Conservation (phyloP, 2,888 invertebrate genomes). For the Mamestra brassicae region DNA sequence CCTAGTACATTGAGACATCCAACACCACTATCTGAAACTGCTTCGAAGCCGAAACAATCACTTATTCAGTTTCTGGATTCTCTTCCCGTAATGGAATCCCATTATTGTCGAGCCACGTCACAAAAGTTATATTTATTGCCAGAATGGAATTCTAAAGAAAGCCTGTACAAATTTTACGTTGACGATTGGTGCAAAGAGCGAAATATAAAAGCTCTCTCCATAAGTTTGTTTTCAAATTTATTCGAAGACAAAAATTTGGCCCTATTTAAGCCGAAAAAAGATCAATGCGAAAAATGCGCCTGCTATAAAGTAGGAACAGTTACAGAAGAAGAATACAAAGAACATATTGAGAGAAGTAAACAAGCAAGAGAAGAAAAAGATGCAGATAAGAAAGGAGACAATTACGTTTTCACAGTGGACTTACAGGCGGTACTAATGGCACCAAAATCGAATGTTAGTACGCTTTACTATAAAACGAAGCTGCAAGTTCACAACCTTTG, state of each 20-base stretch:
- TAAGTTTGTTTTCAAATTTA: constrained; percentile 10
- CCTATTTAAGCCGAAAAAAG: constrained; percentile 26
- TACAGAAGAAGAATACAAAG: no score
- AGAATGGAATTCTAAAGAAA: constrained; percentile 13
- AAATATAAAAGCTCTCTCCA: constrained; percentile 14
- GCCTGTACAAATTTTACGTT: constrained; percentile 14
- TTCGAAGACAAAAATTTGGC: constrained; percentile 22
- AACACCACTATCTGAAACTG: constrained; percentile 3
- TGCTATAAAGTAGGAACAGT: no score
- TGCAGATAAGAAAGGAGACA: no score
- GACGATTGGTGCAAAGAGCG: constrained; percentile 18
- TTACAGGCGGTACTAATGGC: no score
- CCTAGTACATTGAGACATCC: constrained; percentile 15
- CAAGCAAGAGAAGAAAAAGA: no score
- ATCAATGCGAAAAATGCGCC: not conserved
- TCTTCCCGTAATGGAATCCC: no score
- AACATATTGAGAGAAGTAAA: no score
- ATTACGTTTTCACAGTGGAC: no score
- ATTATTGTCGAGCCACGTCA: no score
- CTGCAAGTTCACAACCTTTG: no score
- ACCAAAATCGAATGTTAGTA: no score
- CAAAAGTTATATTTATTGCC: constrained; percentile 14
- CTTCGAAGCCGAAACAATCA: constrained; percentile 13
- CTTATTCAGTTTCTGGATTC: constrained; percentile 28
- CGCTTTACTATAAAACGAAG: no score